Percentiles rank a stretch among this genome's conserved stretches.
Conservation (phyloP, 2,888 invertebrate species). For the Byasa hedistus region DNA sequence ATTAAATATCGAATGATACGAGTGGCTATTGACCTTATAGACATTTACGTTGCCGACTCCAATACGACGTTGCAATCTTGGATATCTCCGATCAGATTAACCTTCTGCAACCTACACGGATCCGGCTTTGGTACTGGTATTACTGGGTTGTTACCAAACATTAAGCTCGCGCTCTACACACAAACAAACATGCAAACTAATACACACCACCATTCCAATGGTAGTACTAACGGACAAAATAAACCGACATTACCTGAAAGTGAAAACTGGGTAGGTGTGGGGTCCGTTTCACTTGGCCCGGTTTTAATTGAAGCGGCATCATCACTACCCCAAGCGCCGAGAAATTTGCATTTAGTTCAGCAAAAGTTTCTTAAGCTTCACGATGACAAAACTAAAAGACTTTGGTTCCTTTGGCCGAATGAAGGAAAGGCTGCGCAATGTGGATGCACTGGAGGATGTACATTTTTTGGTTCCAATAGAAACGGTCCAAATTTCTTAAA, state of each 20-base stretch:
- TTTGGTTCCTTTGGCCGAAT: slow-evolving; percentile 97
- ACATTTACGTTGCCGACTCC: slow-evolving; percentile 93
- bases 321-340: slow-evolving; percentile 88
- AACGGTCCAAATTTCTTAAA: slow-evolving; percentile 94
- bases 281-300: slow-evolving; percentile 93
- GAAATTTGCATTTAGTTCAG: slow-evolving; percentile 87
- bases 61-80: slow-evolving; percentile 93
- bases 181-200: slow-evolving; percentile 82
- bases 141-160: slow-evolving; percentile 90
- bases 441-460: slow-evolving; percentile 97
- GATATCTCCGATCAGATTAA: slow-evolving; percentile 92
- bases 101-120: slow-evolving; percentile 97
- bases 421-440: slow-evolving; percentile 88
- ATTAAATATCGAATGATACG: slow-evolving; percentile 97
- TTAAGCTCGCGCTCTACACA: slow-evolving; percentile 82
- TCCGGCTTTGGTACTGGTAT: slow-evolving; percentile 93
- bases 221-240: slow-evolving; percentile 66
- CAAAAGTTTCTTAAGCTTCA: slow-evolving; percentile 90
- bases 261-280: slow-evolving; percentile 95
- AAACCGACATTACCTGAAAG: slow-evolving; percentile 57
- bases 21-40: slow-evolving; percentile 91
- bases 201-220: slow-evolving; percentile 76
- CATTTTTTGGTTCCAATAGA: slow-evolving; percentile 95
- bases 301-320: slow-evolving; percentile 93
- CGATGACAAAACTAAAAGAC: slow-evolving; percentile 90